Percentiles rank a stretch among this genome's conserved stretches.
Evolutionary conservation across 2,888 invertebrate genomes (phyloP).

Genomic region (Leptopilina myrica): DNA sequence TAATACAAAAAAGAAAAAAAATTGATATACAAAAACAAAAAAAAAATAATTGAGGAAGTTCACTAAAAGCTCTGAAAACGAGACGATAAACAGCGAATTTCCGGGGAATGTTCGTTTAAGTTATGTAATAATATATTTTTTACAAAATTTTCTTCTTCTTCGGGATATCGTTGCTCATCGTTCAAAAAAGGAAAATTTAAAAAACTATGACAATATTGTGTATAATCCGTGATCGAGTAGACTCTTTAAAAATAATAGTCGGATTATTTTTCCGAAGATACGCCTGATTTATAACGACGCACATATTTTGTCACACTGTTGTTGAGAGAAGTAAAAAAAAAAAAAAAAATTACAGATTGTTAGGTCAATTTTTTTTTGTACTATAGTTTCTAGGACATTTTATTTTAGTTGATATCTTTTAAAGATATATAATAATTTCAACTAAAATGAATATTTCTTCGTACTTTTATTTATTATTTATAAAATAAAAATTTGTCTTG

Average conservation of each 20-base stretch:
- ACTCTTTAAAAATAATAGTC: background rate
- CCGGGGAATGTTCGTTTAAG: constrained; percentile 32
- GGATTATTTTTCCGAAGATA: constrained; percentile 22
- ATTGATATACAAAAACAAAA: constrained; percentile 3
- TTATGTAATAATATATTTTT: constrained; percentile 26
- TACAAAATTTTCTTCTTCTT: background rate
- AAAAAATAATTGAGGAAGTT: constrained; percentile 36
- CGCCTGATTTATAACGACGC: constrained; percentile 16
- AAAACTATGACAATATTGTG: constrained; percentile 36
- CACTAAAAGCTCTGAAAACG: constrained; percentile 25
- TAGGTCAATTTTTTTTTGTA: constrained; percentile 16
- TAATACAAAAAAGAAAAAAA: background rate
- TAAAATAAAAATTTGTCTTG: background rate
- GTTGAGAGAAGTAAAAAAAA: constrained; percentile 1
- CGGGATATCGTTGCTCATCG: constrained; percentile 26
- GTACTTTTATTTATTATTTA: background rate
- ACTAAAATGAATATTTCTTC: background rate
- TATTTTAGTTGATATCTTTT: constrained; percentile 29
- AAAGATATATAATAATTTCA: constrained; percentile 17
- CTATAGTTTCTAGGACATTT: background rate
- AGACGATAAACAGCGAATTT: constrained; percentile 37
- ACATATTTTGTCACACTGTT: background rate
- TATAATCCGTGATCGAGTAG: constrained; percentile 19
- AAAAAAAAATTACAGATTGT: constrained; percentile 31
- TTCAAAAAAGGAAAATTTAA: background rate